A percentile compares a stretch with the other conserved stretches of the same genome.
Evolutionary conservation across 2,797 vertebrate species (phyloP).

Genomic region (Enteromius fasciolatus): DNA sequence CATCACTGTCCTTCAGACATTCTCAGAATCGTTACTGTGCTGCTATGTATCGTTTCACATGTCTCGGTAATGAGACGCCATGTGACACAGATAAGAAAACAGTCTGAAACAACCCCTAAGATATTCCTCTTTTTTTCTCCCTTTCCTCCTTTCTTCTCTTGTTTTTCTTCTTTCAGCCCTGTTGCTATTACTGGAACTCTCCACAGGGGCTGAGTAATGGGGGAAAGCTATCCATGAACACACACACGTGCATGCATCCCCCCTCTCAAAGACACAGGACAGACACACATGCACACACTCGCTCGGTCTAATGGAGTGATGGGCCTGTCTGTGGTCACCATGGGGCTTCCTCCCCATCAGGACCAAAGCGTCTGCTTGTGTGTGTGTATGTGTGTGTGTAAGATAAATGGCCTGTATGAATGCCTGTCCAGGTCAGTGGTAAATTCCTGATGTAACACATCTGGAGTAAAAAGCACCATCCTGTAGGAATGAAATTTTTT

Average conservation of each 20-base stretch:
- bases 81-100: constrained; percentile 49
- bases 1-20: constrained; percentile 40
- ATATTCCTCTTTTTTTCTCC: constrained; percentile 2
- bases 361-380: constrained; percentile 15
- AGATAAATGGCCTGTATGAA: constrained; percentile 37
- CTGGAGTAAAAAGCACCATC: constrained; percentile 15
- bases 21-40: neutral
- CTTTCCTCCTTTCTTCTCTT: constrained; percentile 4
- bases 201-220: constrained; percentile 47
- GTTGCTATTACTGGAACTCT: constrained; percentile 46
- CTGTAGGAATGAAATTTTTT: neutral
- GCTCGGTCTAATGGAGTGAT: constrained; percentile 37
- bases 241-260: neutral
- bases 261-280: constrained; percentile 15
- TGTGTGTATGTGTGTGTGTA: constrained; percentile 23
- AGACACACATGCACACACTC: constrained; percentile 34
- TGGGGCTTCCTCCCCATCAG: constrained; percentile 29
- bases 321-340: constrained; percentile 41
- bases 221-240: constrained; percentile 24
- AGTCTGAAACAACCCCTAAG: constrained; percentile 29
- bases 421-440: constrained; percentile 31
- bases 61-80: constrained; percentile 38
- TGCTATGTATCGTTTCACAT: constrained; percentile 29
- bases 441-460: constrained; percentile 24
- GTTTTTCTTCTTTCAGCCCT: constrained; percentile 28